A percentile compares a stretch with the other conserved stretches of the same genome.
Evolutionary conservation across 2,888 invertebrate species (phyloP).

Genomic region (Cerastoderma edule): DNA sequence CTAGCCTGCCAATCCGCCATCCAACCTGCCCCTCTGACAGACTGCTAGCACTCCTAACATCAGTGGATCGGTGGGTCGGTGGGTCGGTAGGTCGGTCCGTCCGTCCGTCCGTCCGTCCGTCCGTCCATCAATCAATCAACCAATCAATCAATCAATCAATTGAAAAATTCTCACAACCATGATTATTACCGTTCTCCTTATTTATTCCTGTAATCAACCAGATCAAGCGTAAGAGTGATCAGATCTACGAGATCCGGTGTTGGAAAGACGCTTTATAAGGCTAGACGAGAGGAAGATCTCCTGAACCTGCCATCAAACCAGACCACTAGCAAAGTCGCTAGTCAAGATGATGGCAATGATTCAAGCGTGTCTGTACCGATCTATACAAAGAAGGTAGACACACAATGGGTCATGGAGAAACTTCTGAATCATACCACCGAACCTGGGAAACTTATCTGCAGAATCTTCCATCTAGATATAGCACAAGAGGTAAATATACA

Average conservation of each 20-base stretch:
- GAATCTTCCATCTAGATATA: constrained; percentile 73
- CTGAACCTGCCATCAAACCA: background rate
- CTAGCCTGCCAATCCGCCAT: no score
- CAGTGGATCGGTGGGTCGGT: no score
- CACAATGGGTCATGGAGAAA: constrained; percentile 48
- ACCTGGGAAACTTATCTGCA: constrained; percentile 45
- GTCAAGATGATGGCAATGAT: no score
- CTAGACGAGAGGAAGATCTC: constrained; percentile 57
- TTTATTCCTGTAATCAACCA: no score
- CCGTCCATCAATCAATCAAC: no score
- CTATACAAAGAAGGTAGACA: constrained; percentile 55
- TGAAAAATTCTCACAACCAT: no score
- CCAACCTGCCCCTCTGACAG: no score
- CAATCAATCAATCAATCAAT: no score
- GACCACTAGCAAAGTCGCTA: background rate
- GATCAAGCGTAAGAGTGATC: constrained; percentile 67
- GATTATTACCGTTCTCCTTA: no score
- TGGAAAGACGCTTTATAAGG: constrained; percentile 68
- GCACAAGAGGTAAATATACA: constrained; percentile 64
- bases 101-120: no score
- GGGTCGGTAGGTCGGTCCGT: no score
- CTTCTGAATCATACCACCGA: constrained; percentile 50
- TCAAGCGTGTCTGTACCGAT: constrained; percentile 49
- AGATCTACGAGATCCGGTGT: constrained; percentile 70
- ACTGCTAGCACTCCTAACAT: no score